A percentile compares a stretch with the other conserved stretches of the same genome.
phyloP scores from a whole-genome alignment of 2,797 vertebrate species.

The Psittacula derbiana region DNA sequence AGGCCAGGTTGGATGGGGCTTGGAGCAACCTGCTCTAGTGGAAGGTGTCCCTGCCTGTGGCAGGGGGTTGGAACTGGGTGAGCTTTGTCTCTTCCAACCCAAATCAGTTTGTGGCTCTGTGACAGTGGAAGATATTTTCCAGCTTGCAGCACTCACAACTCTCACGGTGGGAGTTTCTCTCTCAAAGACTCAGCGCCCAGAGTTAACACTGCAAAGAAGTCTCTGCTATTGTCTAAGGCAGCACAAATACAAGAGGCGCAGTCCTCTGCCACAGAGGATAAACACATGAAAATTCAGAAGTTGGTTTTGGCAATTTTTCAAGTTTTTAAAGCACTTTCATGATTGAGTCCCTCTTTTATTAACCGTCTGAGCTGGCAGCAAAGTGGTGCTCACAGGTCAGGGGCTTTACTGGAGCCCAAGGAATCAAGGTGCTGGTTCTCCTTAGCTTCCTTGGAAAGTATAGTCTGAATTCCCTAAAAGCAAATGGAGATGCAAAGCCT shows the following conservation, averaged over 20 bases:
- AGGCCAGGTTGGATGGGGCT: neutral
- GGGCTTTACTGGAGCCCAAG: neutral
- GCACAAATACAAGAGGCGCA: neutral
- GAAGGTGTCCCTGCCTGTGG: accelerated
- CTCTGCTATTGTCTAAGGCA: neutral
- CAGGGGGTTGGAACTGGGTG: neutral
- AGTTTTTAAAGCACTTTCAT: neutral
- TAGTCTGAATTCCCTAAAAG: neutral
- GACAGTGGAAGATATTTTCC: neutral
- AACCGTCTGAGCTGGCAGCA: neutral
- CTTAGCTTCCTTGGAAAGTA: neutral
- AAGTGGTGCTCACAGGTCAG: neutral
- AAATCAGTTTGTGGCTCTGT: neutral
- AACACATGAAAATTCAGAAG: neutral
- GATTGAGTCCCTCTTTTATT: neutral
- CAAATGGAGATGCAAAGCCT: neutral
- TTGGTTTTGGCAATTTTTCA: neutral
- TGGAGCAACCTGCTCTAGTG: neutral
- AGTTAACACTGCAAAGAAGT: neutral
- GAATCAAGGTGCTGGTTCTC: neutral
- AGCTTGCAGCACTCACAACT: neutral
- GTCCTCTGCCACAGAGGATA: neutral
- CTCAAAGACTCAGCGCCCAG: neutral
- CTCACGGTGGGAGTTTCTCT: neutral
- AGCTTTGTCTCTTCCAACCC: neutral